A percentile compares a stretch with the other conserved stretches of the same genome.
Evolutionary conservation across 2,797 vertebrate species (phyloP).

Genomic region (Oophaga sylvatica): DNA sequence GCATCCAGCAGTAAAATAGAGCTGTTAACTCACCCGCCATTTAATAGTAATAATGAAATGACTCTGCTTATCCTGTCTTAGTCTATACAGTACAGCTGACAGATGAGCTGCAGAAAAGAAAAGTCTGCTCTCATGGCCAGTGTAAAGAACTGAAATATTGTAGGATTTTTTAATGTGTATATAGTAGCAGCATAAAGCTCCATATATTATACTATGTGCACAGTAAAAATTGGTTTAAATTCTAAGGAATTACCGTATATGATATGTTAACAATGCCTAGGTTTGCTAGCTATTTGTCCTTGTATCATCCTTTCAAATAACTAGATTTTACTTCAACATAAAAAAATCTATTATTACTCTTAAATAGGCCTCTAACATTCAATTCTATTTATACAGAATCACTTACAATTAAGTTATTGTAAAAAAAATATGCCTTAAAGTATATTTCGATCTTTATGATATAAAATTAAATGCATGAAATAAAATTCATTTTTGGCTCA

Average conservation of each 20-base stretch:
- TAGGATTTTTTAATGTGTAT: too few relatives aligned
- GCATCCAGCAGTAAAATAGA: too few relatives aligned
- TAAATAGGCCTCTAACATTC: not conserved
- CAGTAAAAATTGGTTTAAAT: too few relatives aligned
- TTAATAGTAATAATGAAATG: too few relatives aligned
- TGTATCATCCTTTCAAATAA: not conserved
- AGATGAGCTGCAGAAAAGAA: too few relatives aligned
- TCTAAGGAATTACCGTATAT: not conserved
- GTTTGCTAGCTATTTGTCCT: not conserved
- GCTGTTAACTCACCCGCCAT: too few relatives aligned
- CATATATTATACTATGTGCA: too few relatives aligned
- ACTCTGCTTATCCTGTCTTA: too few relatives aligned
- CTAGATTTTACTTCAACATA: not conserved
- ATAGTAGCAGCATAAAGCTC: too few relatives aligned
- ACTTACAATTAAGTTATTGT: not conserved
- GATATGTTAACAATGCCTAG: not conserved
- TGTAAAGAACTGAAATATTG: too few relatives aligned
- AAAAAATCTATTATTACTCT: not conserved
- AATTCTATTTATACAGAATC: not conserved
- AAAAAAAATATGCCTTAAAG: conserved; percentile 20
- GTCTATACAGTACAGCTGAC: too few relatives aligned
- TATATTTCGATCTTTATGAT: conserved; percentile 16
- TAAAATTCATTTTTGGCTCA: conserved; percentile 21
- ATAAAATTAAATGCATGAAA: conserved; percentile 45
- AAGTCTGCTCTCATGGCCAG: too few relatives aligned